phyloP scores from a whole-genome alignment of 2,888 invertebrate genomes.

The Drosophila neotestacea region DNA sequence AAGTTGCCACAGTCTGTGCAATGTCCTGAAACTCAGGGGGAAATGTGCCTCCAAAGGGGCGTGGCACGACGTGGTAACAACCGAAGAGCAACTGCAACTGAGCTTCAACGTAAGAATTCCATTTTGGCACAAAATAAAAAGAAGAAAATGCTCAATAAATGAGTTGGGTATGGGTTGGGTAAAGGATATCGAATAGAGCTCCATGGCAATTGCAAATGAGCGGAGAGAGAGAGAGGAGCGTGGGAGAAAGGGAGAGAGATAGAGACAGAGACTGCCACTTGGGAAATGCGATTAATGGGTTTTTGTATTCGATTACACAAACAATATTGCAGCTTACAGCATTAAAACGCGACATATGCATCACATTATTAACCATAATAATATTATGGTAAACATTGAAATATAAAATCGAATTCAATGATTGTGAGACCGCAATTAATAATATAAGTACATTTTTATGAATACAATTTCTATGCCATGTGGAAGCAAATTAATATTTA shows the following conservation, averaged over 20 bases:
- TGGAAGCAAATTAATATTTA: too few species aligned
- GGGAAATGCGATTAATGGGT: constrained; percentile 51
- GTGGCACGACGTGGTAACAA: constrained; percentile 20
- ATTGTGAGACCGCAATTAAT: too few species aligned
- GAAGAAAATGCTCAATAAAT: constrained; percentile 7
- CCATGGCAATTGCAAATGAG: constrained; percentile 62
- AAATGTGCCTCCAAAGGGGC: constrained; percentile 19
- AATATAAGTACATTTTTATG: too few species aligned
- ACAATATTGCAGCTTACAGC: constrained; percentile 26
- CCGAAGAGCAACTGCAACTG: constrained; percentile 11
- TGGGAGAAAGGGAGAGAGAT: not conserved
- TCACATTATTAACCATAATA: constrained; percentile 1
- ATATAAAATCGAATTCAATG: too few species aligned
- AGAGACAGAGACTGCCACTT: constrained; percentile 13
- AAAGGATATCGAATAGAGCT: constrained; percentile 3
- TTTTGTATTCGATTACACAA: constrained; percentile 27
- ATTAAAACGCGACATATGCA: constrained; percentile 16
- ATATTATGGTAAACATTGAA: not conserved
- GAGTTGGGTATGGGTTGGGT: constrained; percentile 11
- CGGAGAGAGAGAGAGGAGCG: not conserved
- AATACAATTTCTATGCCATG: too few species aligned
- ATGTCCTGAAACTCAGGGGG: constrained; percentile 24
- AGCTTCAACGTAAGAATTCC: constrained; percentile 38
- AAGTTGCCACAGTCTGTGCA: constrained; percentile 34
- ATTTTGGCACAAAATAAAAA: constrained; percentile 36